Percentiles rank a stretch among this genome's conserved stretches.
These are phyloP conservation scores for Musca domestica DNA, from an alignment of 1,140 invertebrate species.

Conservation along the genomic window DNA sequence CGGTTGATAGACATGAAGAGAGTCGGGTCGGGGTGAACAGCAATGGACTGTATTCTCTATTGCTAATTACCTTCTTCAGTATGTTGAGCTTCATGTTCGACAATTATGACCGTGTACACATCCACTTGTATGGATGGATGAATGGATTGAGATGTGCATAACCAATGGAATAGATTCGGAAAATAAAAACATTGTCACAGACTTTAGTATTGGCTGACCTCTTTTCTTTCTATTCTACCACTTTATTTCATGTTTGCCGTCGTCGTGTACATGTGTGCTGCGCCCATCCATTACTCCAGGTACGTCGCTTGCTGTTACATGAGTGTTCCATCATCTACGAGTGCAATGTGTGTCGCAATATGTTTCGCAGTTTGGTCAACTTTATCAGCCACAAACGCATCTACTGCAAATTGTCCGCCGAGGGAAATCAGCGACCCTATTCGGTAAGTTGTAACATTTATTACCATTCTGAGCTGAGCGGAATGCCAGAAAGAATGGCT, in stretches of 20 bases:
- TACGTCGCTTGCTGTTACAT: slow-evolving; percentile 67
- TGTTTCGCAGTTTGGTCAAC: slow-evolving; percentile 80
- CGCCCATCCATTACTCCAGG: slow-evolving; percentile 52
- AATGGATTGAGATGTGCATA: no score
- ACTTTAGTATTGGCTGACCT: no score
- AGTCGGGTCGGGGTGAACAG: slow-evolving; percentile 22
- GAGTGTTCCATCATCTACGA: slow-evolving; percentile 85
- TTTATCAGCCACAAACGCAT: slow-evolving; percentile 80
- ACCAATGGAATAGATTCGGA: no score
- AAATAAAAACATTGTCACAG: no score
- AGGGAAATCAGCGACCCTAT: slow-evolving; percentile 50
- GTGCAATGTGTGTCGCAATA: slow-evolving; percentile 78
- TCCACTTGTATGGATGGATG: no score
- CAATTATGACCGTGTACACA: no score
- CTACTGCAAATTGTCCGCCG: slow-evolving; percentile 61
- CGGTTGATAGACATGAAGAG: no score
- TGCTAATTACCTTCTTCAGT: no score
- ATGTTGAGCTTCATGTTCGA: no score
- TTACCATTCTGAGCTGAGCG: slow-evolving; percentile 40
- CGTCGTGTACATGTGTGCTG: neutral
- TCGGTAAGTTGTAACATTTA: slow-evolving; percentile 53
- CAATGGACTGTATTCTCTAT: slow-evolving; percentile 16
- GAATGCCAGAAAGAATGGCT: no score
- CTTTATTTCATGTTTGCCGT: no score
- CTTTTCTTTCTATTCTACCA: slow-evolving; percentile 41